Evolutionary conservation across 2,113 vertebrate species (phyloP), one percentile per base, ranked within the genome.

Genomic region (Mormyrus iriodes): DNA sequence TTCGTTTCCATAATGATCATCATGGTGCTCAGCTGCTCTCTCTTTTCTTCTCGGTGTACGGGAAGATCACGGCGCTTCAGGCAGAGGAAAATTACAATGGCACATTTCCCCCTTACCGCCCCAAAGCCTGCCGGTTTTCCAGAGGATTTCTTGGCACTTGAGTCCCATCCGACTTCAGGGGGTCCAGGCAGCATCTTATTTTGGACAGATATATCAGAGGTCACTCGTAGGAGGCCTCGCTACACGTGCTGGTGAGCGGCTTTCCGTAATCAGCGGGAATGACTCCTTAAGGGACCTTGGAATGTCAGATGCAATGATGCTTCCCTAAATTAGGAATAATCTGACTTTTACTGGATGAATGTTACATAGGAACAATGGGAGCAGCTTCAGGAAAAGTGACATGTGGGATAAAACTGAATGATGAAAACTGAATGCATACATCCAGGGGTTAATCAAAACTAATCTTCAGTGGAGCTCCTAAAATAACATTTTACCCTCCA

Each of bases 81-180:
- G 86, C 35, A 92, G 92, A 53, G 92, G 91, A 97, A 93, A 97
- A 96, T 89, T 95, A 94, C 15, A 92, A 94, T 86, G 96, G 95
- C 4, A 96, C 95, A 90, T 96, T 96, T 91, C 96, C 95, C n/a
- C 94, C 95, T 91, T 96, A 95, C 88, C 94, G 97, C 86, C 91
- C 92, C 58, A 97, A 97, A 96, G 97, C 97, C 94, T 95, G 94
- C 17, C 19, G 3, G 52, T 58, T 90, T 27, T 21, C 55, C 86
- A 2, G n/a, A 42, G 73, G 35, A 53, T 27, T 53, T 86, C 49
- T 53, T 86, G 49, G 73, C 73, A 17, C 35, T 19, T 27, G 10
- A 42, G 5, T 42, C 15, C 35, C 15, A 1, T 79, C 35, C 73
- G 42, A 6, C 73, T 79, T 79, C 17, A 19, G 31, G 35, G 35